Conservation (phyloP, 2,888 invertebrate genomes). For the Drosophila hawaiiensis region DNA sequence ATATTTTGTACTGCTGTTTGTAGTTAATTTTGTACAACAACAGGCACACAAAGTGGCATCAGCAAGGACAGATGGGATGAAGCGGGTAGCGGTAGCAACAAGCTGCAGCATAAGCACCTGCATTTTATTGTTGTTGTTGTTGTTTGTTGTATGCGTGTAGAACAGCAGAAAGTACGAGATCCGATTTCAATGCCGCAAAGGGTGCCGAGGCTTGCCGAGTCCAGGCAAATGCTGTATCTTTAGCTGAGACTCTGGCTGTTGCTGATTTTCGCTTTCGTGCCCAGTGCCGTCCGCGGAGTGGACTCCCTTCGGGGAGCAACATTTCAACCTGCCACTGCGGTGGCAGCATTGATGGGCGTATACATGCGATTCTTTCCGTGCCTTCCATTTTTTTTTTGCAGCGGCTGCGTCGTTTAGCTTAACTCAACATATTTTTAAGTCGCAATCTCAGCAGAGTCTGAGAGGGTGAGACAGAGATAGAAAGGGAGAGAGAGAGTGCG, state of each 20-base stretch:
- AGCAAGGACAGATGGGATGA: slow-evolving; percentile 5
- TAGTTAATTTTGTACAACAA: slow-evolving; percentile 79
- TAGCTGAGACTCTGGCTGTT: not conserved
- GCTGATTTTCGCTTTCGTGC: slow-evolving; percentile 82
- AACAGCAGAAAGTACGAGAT: slow-evolving; percentile 80
- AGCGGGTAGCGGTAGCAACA: slow-evolving; percentile 14
- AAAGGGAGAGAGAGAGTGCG: not conserved
- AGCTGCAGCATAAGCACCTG: slow-evolving; percentile 68
- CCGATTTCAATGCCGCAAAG: slow-evolving; percentile 75
- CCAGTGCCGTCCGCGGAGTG: slow-evolving; percentile 38
- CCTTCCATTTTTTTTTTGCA: slow-evolving; percentile 63
- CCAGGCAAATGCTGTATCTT: slow-evolving; percentile 44
- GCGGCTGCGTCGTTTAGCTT: slow-evolving; percentile 74
- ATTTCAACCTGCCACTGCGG: slow-evolving; percentile 82
- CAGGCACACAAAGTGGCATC: slow-evolving; percentile 69
- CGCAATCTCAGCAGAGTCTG: slow-evolving; percentile 45
- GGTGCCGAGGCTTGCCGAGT: slow-evolving; percentile 29
- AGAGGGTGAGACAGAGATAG: not conserved
- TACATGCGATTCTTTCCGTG: slow-evolving; percentile 80
- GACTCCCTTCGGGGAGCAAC: slow-evolving; percentile 64
- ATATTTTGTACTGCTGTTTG: slow-evolving; percentile 85
- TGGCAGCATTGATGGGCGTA: slow-evolving; percentile 83
- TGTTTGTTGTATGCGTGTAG: slow-evolving; percentile 80
- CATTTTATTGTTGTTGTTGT: slow-evolving; percentile 58
- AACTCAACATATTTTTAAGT: slow-evolving; percentile 78